Evolutionary conservation across 2,888 invertebrate species (phyloP).

Genomic region (Harmothoe impar): DNA sequence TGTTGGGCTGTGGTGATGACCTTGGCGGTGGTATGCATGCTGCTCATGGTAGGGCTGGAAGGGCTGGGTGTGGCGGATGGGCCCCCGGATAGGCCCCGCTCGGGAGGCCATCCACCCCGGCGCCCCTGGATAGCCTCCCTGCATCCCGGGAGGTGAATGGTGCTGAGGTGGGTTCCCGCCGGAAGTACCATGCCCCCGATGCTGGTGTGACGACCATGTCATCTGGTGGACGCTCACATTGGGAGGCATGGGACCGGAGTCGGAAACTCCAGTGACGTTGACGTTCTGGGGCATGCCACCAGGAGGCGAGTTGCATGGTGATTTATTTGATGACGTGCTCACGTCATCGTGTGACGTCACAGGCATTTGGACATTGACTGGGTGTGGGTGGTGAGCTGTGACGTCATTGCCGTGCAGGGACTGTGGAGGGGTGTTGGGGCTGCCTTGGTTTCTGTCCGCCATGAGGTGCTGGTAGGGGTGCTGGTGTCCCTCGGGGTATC

Average conservation of each 20-base stretch:
- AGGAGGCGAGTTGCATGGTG: neutral
- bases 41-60: neutral
- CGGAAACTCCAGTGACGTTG: neutral
- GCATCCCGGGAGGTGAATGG: too few relatives aligned
- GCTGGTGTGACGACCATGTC: neutral
- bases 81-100: constrained; percentile 22
- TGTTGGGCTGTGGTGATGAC: neutral
- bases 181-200: neutral
- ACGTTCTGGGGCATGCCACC: neutral
- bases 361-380: too few relatives aligned
- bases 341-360: neutral
- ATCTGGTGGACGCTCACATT: constrained; percentile 41
- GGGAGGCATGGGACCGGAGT: neutral
- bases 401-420: neutral
- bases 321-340: neutral
- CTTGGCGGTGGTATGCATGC: constrained; percentile 4
- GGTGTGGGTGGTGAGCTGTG: neutral
- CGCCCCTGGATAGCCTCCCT: neutral
- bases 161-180: too few relatives aligned
- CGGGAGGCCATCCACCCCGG: neutral
- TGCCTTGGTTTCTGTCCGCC: neutral
- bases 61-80: neutral
- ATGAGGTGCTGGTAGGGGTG: constrained; percentile 45
- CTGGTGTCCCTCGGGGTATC: constrained; percentile 30
- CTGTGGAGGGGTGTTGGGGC: neutral